A percentile compares a stretch with the other conserved stretches of the same genome.
Evolutionary conservation across 2,113 vertebrate species (phyloP).

Genomic region (Otis tarda): DNA sequence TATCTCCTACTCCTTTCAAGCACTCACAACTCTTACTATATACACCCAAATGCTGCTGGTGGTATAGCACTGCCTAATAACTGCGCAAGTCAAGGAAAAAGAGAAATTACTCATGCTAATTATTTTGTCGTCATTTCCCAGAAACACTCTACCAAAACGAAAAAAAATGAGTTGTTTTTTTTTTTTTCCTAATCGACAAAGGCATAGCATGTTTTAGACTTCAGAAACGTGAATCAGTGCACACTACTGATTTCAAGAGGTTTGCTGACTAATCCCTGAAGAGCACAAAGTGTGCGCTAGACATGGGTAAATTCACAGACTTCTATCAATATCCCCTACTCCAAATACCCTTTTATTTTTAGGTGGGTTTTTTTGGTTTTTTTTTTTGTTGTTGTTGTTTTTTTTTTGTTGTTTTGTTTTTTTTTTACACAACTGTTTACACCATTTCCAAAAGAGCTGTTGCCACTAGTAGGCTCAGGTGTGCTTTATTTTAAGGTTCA

Average conservation of each 20-base stretch:
- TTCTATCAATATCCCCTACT: background rate
- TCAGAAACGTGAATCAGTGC: background rate
- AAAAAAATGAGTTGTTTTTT: background rate
- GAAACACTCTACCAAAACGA: background rate
- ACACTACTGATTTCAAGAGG: background rate
- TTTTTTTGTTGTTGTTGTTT: no score
- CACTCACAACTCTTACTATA: background rate
- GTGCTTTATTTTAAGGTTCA: background rate
- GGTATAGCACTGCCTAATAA: background rate
- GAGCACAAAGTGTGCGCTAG: background rate
- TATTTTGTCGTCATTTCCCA: background rate
- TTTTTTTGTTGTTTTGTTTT: no score
- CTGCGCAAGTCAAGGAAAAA: background rate
- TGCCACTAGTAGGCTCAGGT: background rate
- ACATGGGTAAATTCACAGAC: background rate
- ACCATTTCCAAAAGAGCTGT: background rate
- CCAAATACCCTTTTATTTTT: background rate
- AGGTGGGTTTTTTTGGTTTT: no score
- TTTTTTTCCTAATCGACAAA: background rate
- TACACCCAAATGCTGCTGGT: background rate
- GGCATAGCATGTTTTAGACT: background rate
- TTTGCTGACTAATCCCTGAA: background rate
- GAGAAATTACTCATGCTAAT: constrained; percentile 22
- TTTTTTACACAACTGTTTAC: background rate
- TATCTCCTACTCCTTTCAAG: background rate